Percentiles rank a stretch among this genome's conserved stretches.
These are phyloP conservation scores for Pteronotus mesoamericanus DNA, from an alignment of 2,797 vertebrate species.

Conservation along the genomic window DNA sequence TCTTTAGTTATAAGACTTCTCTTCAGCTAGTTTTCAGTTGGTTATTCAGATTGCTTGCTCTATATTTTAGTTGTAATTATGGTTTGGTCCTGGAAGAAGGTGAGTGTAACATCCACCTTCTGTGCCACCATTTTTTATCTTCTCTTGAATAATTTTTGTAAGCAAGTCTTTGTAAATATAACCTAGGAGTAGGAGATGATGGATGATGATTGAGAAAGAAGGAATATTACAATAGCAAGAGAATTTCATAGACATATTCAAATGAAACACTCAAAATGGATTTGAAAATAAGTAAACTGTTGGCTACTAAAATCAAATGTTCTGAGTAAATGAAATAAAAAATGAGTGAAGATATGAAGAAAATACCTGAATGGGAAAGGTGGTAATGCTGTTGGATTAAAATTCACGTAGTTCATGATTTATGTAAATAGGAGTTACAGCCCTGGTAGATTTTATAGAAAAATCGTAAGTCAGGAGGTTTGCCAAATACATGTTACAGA, in stretches of 20 bases:
- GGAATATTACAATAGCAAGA: not conserved
- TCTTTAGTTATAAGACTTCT: not conserved
- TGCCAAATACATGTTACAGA: not conserved
- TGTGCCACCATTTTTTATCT: not conserved
- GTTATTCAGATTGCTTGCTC: not conserved
- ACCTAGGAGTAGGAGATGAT: not conserved
- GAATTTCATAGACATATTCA: not conserved
- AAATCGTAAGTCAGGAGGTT: not conserved
- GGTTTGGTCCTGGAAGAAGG: not conserved
- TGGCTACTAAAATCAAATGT: not conserved
- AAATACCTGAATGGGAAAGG: not conserved
- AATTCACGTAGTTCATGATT: not conserved
- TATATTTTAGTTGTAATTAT: not conserved
- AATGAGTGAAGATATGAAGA: not conserved
- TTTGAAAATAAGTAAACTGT: not conserved
- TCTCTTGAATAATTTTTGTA: not conserved
- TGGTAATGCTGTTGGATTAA: not conserved
- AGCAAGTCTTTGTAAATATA: not conserved
- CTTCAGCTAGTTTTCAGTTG: not conserved
- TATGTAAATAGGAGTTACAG: not conserved
- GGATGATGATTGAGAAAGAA: not conserved
- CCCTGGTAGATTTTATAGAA: slow-evolving; percentile 23
- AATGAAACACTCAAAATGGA: not conserved
- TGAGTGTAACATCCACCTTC: not conserved
- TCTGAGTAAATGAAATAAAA: not conserved